These are phyloP conservation scores for Pachycephus smyrnensis DNA, from an alignment of 2,888 invertebrate species.

Conservation along the genomic window DNA sequence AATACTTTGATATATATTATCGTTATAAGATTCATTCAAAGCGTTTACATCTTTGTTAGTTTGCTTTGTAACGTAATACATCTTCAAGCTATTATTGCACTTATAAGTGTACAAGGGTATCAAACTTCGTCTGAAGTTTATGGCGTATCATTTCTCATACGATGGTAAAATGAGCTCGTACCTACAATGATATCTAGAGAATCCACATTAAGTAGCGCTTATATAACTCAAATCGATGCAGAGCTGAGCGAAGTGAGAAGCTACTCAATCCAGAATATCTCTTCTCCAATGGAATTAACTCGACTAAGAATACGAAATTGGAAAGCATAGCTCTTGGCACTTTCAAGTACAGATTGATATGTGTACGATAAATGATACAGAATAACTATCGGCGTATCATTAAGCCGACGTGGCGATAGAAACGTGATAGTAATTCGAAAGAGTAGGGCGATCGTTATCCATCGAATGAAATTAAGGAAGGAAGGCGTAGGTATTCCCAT, in stretches of 20 bases:
- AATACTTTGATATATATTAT: background rate
- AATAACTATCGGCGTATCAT: background rate
- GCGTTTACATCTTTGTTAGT: background rate
- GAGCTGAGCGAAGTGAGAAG: background rate
- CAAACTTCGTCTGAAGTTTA: background rate
- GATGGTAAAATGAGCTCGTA: background rate
- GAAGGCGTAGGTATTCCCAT: background rate
- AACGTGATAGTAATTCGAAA: background rate
- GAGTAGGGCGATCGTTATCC: background rate
- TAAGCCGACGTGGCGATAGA: background rate
- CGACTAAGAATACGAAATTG: background rate
- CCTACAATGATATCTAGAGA: background rate
- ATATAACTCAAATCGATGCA: background rate
- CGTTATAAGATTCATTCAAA: background rate
- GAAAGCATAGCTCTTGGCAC: background rate
- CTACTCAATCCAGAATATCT: background rate
- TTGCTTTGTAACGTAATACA: background rate
- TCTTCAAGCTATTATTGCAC: background rate
- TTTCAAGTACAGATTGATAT: background rate
- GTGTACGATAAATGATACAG: background rate
- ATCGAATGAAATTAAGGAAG: background rate
- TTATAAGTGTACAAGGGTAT: background rate
- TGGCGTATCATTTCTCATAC: background rate
- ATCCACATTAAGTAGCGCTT: background rate
- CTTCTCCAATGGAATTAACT: background rate